Evolutionary conservation across 1,140 invertebrate species (phyloP), one percentile per base, ranked within the genome.

Genomic region (Heterodera schachtii): DNA sequence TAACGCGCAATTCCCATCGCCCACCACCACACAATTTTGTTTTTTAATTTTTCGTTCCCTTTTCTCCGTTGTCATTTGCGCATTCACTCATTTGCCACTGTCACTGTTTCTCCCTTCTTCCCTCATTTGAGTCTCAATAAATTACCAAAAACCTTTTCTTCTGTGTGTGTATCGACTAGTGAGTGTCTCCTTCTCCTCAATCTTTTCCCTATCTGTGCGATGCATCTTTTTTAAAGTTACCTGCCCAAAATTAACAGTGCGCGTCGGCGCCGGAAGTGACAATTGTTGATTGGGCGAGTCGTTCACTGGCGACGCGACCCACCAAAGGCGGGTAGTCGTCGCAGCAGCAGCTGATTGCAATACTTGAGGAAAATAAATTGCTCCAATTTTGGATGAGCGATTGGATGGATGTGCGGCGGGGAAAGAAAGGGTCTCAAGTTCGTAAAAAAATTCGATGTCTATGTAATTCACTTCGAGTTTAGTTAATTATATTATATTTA

Each of bases 191-290:
- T 11, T 6, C 49, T 52, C 31, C 44, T 41, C 7, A 71, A 71
- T 43, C 69, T 71, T n/a, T 43, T 11, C 19, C 41, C 31, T 71
- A 31, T 31, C 31, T 31, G 31, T 31, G 31, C 31, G 13, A 16
- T 41, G 31, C 44, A 11, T 16, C 31, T 64, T 64, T 64, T 64
- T 71, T 71, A 11, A 46, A 71, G 9, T 46, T 71, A 41, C 69
- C 69, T n/a, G 44, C 69, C 69, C 69, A 46, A 70, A 71, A 71
- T 71, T 31, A 71, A 71, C 69, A 41, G 31, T 41, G 69, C 69
- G 69, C 9, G 69, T 41, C 9, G 21, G 31, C 21, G 21, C 69
- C 69, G 69, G 69, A 71, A 71, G 69, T 71, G 2, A 13, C 7
- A 71, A 1, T 9, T 31, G 69, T 41, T 71, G 69, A 71, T 71